Base-by-base conservation (phyloP, 1,140 invertebrate genomes). In the Elysia chlorotica region DNA sequence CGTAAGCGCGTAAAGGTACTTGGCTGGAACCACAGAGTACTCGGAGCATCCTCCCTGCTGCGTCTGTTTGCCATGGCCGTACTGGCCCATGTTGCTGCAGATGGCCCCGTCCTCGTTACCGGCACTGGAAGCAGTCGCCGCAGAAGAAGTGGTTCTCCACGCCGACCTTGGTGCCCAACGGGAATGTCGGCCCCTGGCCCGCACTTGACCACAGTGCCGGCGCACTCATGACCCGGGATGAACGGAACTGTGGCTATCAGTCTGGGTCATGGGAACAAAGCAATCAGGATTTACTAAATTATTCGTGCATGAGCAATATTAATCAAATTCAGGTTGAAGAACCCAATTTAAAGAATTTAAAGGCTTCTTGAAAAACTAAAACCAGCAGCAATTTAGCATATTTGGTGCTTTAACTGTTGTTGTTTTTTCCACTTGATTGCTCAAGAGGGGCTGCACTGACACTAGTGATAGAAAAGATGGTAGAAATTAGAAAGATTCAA, bases 71-170 rank as follows among this genome's bases (percentile, higher is more conserved):
- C 84, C 84, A 63, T 85, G 84, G 14, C 84, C 84, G 74, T 82
- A 85, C 73, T 85, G 84, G 0, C 82, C 83, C 84, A 85, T 84
- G 53, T 82, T 79, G 62, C 67, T 66, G 67, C 84, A 85, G 48
- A 85, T 85, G 33, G 80, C 83, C 30, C 75, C 68, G 56, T 76
- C 62, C 48, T 79, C 81, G 73, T 85, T n/a, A 73, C n/a, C 71
- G 67, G 67, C 84, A 85, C 72, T 84, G 83, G 61, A 79, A 83
- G 71, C 84, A 85, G 1, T 76, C 37, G 2, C 83, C 84, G 66
- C 84, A 85, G 74, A 73, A 84, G 54, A 82, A 85, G 57, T 85
- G 84, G 63, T 85, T 85, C 70, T 85, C 84, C 19, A 85, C 84
- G 0, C 81, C 81, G 1, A 85, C 82, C 36, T 77, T 78, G 2